Evolutionary conservation across 2,113 vertebrate genomes (phyloP).

Genomic region (Dascyllus trimaculatus): DNA sequence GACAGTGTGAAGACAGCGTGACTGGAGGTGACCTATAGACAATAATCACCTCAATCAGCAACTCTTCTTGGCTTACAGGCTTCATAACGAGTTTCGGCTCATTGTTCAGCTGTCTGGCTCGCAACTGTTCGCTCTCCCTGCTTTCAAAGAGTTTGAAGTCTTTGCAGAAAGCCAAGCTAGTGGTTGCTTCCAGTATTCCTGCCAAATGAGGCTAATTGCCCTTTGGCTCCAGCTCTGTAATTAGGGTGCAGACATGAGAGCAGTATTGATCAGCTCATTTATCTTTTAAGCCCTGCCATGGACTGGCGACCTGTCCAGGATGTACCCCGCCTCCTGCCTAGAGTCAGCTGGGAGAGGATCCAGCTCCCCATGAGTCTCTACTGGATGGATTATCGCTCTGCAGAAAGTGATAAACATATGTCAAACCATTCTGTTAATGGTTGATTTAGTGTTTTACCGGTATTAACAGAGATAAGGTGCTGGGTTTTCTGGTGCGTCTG

Average conservation of each 20-base stretch:
- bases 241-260: background rate
- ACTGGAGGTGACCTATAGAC: conserved; percentile 2
- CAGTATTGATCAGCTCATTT: conserved; percentile 14
- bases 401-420: conserved; percentile 8
- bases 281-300: background rate
- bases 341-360: no score
- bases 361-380: no score
- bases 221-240: conserved; percentile 23
- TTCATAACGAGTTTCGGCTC: conserved; percentile 28
- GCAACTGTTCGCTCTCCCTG: conserved; percentile 8
- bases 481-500: conserved; percentile 10
- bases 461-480: background rate
- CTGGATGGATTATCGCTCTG: background rate
- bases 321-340: no score
- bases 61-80: background rate
- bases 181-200: conserved; percentile 6
- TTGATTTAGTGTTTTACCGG: background rate
- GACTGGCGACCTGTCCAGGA: no score
- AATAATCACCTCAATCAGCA: conserved; percentile 28
- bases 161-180: background rate
- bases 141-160: conserved; percentile 11
- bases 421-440: conserved; percentile 3
- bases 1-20: background rate
- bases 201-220: conserved; percentile 18
- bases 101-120: conserved; percentile 22